These are phyloP conservation scores for Phrynocephalus guinanensis DNA, from an alignment of 2,797 vertebrate genomes.

Conservation along the genomic window DNA sequence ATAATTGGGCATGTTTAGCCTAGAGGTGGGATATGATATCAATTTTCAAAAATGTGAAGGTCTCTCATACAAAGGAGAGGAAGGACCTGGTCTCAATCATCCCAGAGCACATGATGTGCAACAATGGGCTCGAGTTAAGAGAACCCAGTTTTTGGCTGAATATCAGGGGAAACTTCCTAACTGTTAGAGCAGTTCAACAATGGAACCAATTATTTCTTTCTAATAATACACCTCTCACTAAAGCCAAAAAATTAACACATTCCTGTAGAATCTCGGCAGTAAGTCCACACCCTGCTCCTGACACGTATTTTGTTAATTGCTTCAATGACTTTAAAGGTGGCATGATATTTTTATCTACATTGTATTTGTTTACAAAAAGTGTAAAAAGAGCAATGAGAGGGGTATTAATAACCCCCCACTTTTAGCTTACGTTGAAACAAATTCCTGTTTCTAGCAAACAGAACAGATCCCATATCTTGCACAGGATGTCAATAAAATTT, in stretches of 20 bases:
- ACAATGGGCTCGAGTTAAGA: too few relatives aligned
- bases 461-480: slow-evolving; percentile 2
- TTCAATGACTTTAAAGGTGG: neutral
- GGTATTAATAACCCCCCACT: neutral
- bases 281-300: neutral
- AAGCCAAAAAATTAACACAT: neutral
- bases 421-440: slow-evolving; percentile 35
- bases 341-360: neutral
- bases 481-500: slow-evolving; percentile 36
- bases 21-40: too few relatives aligned
- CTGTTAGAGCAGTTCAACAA: too few relatives aligned
- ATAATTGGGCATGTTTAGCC: too few relatives aligned
- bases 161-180: too few relatives aligned
- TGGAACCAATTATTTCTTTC: too few relatives aligned
- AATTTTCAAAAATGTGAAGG: too few relatives aligned
- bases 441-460: slow-evolving; percentile 24
- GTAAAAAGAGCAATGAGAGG: slow-evolving; percentile 11
- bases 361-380: neutral
- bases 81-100: too few relatives aligned
- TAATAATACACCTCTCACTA: neutral
- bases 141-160: too few relatives aligned
- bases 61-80: too few relatives aligned
- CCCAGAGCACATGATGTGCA: too few relatives aligned
- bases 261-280: neutral
- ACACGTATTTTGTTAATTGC: neutral